These are phyloP conservation scores for Hemithea aestivaria DNA, from an alignment of 2,888 invertebrate genomes.

Conservation along the genomic window DNA sequence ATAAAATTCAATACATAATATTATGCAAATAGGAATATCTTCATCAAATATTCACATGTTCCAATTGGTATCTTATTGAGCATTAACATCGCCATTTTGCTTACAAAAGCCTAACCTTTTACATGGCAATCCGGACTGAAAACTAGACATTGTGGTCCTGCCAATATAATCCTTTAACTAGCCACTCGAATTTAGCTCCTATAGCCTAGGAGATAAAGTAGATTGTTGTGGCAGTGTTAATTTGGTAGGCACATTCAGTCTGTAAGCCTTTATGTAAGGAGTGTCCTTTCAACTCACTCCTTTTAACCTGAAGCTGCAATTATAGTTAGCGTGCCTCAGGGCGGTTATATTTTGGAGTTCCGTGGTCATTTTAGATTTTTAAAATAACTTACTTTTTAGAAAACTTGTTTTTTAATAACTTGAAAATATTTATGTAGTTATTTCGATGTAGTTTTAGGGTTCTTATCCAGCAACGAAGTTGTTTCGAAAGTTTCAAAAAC, in stretches of 20 bases:
- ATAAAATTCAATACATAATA: too few relatives aligned
- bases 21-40: too few relatives aligned
- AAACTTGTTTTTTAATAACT: too few relatives aligned
- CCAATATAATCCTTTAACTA: conserved; percentile 1
- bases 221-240: conserved; percentile 21
- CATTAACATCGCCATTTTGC: conserved; percentile 39
- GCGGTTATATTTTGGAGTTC: conserved; percentile 55
- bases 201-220: conserved; percentile 22
- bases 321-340: conserved; percentile 65
- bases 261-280: conserved; percentile 53
- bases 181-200: conserved; percentile 14
- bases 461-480: too few relatives aligned
- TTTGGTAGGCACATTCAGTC: conserved; percentile 37
- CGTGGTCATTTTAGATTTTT: conserved; percentile 2
- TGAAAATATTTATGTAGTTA: too few relatives aligned
- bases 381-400: too few relatives aligned
- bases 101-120: conserved; percentile 56
- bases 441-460: too few relatives aligned
- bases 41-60: background rate
- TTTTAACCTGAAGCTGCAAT: conserved; percentile 70
- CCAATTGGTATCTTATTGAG: conserved; percentile 29
- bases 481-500: too few relatives aligned
- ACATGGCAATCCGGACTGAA: conserved; percentile 55
- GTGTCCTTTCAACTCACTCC: conserved; percentile 66
- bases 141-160: conserved; percentile 50